Base-by-base conservation (phyloP, 2,113 vertebrate genomes). In the Pelmatolapia mariae region DNA sequence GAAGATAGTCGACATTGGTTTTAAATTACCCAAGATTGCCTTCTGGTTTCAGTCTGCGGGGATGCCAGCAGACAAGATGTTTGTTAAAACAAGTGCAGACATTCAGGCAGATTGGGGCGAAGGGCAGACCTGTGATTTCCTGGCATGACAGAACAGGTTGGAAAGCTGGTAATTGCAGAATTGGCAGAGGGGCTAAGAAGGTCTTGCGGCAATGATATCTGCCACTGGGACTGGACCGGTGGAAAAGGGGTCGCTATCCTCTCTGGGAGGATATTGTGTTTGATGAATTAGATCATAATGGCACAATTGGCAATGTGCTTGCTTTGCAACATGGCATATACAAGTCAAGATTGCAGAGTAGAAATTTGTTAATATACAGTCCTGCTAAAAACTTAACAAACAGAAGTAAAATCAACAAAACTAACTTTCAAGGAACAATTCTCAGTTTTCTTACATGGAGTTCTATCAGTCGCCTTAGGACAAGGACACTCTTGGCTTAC, bases 11-110 rank as follows among this genome's bases (percentile, higher is more conserved):
- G 94, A 95, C 90, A 84, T 87, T 94, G 93, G 95, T 96, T 97
- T 97, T 95, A 96, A 96, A 97, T 97, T 96, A 96, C 96, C 95
- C 95, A 87, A 96, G 96, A 97, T 96, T 97, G 96, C 94, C 96
- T 95, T 96, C 96, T 96, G 95, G 95, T 92, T 94, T 93, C 93
- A 88, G 94, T 96, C 97, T 95, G 93, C 59, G 81, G 95, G 94
- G 96, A 96, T 85, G 84, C 10, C 2, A 85, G 90, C 95, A 96
- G 95, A 94, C 93, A 94, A 94, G 93, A 95, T 95, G 91, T 96
- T 97, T 95, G 95, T 96, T 97, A 97, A 96, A 96, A 95, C 93
- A 95, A 96, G 95, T 92, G 95, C 93, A 89, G 85, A 89, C 71
- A 63, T 92, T 82, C 91, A 97, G 90, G 95, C 87, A 94, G 95